phyloP scores from a whole-genome alignment of 2,888 invertebrate species.

The Phalangium opilio region DNA sequence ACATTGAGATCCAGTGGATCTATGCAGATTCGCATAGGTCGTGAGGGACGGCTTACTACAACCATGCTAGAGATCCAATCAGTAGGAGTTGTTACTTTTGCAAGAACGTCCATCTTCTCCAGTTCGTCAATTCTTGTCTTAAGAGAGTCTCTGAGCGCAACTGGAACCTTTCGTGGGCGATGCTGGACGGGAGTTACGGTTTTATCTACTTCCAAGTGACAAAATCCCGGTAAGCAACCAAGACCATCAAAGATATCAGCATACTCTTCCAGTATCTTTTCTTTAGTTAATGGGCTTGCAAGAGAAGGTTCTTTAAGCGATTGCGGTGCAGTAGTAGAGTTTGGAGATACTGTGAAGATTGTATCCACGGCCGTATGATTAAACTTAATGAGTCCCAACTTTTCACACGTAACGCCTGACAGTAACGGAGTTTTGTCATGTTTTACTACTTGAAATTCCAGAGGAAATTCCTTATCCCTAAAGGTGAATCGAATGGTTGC shows the following conservation, averaged over 20 bases:
- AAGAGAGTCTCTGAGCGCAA: slow-evolving; percentile 4
- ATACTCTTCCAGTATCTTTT: slow-evolving; percentile 3
- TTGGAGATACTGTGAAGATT: not conserved
- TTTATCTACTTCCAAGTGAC: slow-evolving; percentile 1
- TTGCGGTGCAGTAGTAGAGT: not conserved
- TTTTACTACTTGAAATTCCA: too few relatives aligned
- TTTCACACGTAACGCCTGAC: too few relatives aligned
- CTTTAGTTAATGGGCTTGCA: not conserved
- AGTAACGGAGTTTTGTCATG: too few relatives aligned
- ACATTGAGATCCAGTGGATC: slow-evolving; percentile 8
- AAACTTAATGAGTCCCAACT: not conserved
- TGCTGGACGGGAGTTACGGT: not conserved
- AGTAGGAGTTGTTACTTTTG: slow-evolving; percentile 1
- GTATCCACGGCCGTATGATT: too few relatives aligned
- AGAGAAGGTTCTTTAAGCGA: too few relatives aligned
- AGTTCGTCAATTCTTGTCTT: slow-evolving; percentile 5
- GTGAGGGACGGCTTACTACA: slow-evolving; percentile 3
- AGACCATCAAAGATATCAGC: slow-evolving; percentile 4
- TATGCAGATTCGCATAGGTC: slow-evolving; percentile 5
- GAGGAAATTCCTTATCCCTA: too few relatives aligned
- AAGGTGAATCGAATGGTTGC: too few relatives aligned
- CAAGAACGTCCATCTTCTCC: slow-evolving; percentile 3
- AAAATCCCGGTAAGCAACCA: not conserved
- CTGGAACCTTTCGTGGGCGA: not conserved
- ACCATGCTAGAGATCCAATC: slow-evolving; percentile 4